Evolutionary conservation across 2,888 invertebrate genomes (phyloP), one percentile per base, ranked within the genome.

Genomic region (Erebia aethiops): DNA sequence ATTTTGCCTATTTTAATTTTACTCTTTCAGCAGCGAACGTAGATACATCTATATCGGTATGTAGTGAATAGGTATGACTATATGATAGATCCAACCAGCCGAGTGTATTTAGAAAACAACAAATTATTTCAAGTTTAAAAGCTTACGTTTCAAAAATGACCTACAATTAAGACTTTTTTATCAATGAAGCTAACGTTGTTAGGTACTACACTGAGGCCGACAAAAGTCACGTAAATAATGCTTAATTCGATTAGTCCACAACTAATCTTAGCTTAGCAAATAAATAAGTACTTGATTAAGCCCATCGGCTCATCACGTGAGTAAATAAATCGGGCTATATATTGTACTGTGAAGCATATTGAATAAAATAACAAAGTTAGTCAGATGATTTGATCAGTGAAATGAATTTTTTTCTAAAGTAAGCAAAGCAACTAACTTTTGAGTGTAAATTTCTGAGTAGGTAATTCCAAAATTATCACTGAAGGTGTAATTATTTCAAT

Each of bases 161-260:
- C 11, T 26, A 26, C n/a, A 58, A 35, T 35, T 35, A 7, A 14
- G 9, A 21, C 8, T 58, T 35, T 58, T 35, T 35, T 58, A n/a
- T 41, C 16, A 60, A 16, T 60, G 35, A 60, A 60, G 16, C 60
- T 35, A 58, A 58, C 35, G 13, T 57, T 26, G 3, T 51, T 49
- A 18, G n/a, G 52, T 16, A 18, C 54, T 10, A 54, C 54, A 54
- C 54, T 52, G 52, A 18, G 54, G 18, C 57, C 41, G 35, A 60
- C 11, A 43, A 43, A 61, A 16, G 61, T 61, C 62, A 62, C 46
- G 62, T 62, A 62, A 35, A 35, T 35, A 35, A 35, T 35, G 7
- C 35, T 35, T 35, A 35, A 62, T 62, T 21, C 21, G 46, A 49
- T 62, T 62, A 49, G 61, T 46, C 61, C 18, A 61, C 46, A 21